These are phyloP conservation scores for Pipistrellus pipistrellus DNA, from an alignment of 2,797 vertebrate species.

Conservation along the genomic window DNA sequence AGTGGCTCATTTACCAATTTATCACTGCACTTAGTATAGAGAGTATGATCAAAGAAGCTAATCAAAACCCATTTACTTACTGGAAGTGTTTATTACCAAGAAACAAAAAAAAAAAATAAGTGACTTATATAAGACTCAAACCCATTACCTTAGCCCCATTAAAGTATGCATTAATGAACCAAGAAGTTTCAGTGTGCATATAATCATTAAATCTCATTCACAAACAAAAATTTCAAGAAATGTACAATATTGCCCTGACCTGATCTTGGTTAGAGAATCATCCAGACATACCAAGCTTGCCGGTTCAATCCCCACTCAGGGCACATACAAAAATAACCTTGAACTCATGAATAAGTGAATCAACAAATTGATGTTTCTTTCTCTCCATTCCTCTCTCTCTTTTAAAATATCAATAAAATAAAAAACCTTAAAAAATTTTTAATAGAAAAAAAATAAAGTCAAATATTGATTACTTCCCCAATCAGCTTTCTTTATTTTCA, in stretches of 20 bases:
- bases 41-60: conserved; percentile 26
- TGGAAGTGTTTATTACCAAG: not conserved
- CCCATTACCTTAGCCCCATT: not conserved
- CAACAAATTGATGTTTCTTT: not conserved
- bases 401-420: not conserved
- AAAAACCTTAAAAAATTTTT: not conserved
- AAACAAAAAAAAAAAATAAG: conserved; percentile 9
- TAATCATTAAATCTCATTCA: conserved; percentile 43
- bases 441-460: not conserved
- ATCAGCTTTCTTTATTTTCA: conserved; percentile 36
- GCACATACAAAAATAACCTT: not conserved
- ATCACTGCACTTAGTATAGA: conserved; percentile 19
- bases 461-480: conserved; percentile 15
- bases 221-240: conserved; percentile 37
- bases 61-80: conserved; percentile 54
- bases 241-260: not conserved
- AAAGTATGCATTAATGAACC: not conserved
- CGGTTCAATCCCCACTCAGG: not conserved
- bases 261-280: not conserved
- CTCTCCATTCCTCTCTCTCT: not conserved
- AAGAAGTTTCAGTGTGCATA: conserved; percentile 32
- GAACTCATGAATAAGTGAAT: not conserved
- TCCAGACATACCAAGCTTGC: not conserved
- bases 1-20: conserved; percentile 51
- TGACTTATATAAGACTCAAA: not conserved